Evolutionary conservation across 2,888 invertebrate genomes (phyloP).

Genomic region (Coelopa pilipes): DNA sequence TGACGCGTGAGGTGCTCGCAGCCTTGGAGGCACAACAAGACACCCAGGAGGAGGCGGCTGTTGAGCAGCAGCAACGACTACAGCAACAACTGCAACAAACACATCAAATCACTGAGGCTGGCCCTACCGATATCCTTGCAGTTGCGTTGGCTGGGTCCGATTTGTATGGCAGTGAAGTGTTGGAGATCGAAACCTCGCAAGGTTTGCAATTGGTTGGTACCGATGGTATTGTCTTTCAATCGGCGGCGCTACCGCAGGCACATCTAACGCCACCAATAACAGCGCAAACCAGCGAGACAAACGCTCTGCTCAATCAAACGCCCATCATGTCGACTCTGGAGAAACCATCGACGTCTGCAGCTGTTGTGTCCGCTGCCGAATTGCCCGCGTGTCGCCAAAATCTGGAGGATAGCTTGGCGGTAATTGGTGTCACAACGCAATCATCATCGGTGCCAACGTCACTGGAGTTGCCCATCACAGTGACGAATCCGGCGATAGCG

Average conservation of each 20-base stretch:
- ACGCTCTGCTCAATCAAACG: conserved; percentile 78
- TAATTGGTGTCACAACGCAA: conserved; percentile 70
- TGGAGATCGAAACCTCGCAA: conserved; percentile 51
- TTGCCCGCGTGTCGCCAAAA: conserved; percentile 48
- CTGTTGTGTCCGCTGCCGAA: conserved; percentile 22
- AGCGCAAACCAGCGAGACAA: conserved; percentile 78
- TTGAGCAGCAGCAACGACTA: conserved; percentile 38
- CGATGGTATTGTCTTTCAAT: conserved; percentile 51
- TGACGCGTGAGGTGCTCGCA: conserved; percentile 53
- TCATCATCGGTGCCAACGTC: conserved; percentile 74
- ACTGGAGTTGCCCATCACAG: conserved; percentile 79
- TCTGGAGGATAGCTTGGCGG: conserved; percentile 71
- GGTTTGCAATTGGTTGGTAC: conserved; percentile 47
- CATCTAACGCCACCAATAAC: conserved; percentile 57
- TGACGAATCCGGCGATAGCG: conserved; percentile 80
- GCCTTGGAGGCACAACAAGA: conserved; percentile 48
- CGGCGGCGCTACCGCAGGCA: conserved; percentile 44
- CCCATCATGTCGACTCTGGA: conserved; percentile 85
- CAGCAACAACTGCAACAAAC: conserved; percentile 63
- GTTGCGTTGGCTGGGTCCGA: conserved; percentile 81
- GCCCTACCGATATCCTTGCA: conserved; percentile 74
- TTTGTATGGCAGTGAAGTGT: conserved; percentile 70
- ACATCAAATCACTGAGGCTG: conserved; percentile 30
- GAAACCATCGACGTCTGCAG: conserved; percentile 69
- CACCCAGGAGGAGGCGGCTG: conserved; percentile 22